A percentile compares a stretch with the other conserved stretches of the same genome.
phyloP scores from a whole-genome alignment of 2,888 invertebrate genomes.

The Zonitis immaculata region DNA sequence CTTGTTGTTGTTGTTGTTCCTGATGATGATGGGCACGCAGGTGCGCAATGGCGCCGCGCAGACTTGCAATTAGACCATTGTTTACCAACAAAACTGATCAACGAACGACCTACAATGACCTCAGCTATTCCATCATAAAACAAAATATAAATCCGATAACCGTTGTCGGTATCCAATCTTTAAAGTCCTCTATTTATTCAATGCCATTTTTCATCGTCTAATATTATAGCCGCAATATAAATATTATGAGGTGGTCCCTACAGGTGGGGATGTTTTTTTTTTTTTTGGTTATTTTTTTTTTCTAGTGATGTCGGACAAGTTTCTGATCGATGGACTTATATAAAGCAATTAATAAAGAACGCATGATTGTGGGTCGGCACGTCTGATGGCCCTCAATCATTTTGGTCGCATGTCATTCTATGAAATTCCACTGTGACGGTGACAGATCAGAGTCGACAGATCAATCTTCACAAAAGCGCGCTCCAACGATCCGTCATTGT shows the following conservation, averaged over 20 bases:
- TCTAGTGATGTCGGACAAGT: slow-evolving; percentile 26
- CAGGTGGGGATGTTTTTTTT: slow-evolving; percentile 25
- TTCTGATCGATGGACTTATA: slow-evolving; percentile 37
- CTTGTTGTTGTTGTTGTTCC: slow-evolving; percentile 9
- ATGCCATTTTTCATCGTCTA: slow-evolving; percentile 38
- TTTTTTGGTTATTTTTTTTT: too few species aligned
- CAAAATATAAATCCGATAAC: too few species aligned
- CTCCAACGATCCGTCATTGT: slow-evolving; percentile 34
- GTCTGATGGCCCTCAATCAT: slow-evolving; percentile 21
- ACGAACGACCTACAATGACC: slow-evolving; percentile 33
- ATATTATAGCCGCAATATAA: slow-evolving; percentile 40
- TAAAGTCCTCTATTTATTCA: slow-evolving; percentile 24
- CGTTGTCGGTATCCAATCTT: slow-evolving; percentile 35
- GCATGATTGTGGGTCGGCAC: slow-evolving; percentile 19
- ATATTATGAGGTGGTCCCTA: slow-evolving; percentile 39
- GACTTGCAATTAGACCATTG: slow-evolving; percentile 35
- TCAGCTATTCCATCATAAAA: too few species aligned
- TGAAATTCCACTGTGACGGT: slow-evolving; percentile 33
- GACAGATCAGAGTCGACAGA: slow-evolving; percentile 36
- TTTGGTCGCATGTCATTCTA: slow-evolving; percentile 22
- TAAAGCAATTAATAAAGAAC: slow-evolving; percentile 30
- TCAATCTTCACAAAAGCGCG: slow-evolving; percentile 33
- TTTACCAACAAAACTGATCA: slow-evolving; percentile 33
- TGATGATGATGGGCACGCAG: slow-evolving; percentile 6
- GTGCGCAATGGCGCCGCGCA: slow-evolving; percentile 35